Evolutionary conservation across 2,888 invertebrate species (phyloP).

Genomic region (Ophioninae sp.): DNA sequence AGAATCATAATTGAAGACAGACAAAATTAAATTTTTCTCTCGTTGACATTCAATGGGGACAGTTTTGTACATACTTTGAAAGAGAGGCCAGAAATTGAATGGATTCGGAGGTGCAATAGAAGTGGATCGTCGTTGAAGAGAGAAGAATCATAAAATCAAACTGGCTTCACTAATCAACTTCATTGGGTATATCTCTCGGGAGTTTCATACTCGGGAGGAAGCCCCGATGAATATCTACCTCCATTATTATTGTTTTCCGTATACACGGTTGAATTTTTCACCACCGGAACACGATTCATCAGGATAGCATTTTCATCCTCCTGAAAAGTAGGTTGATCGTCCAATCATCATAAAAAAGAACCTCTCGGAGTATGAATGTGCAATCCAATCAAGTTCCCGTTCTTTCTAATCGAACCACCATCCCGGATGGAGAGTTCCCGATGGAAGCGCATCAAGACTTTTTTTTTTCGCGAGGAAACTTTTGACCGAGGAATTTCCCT

Average conservation of each 20-base stretch:
- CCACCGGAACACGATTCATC: slow-evolving; percentile 1
- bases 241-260: slow-evolving; percentile 4
- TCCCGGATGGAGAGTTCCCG: slow-evolving; percentile 9
- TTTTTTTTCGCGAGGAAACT: slow-evolving; percentile 32
- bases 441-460: slow-evolving; percentile 12
- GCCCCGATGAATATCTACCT: not conserved
- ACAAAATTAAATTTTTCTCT: slow-evolving; percentile 43
- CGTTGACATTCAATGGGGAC: slow-evolving; percentile 15
- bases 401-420: slow-evolving; percentile 40
- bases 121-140: not conserved
- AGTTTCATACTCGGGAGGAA: not conserved
- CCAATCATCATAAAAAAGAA: slow-evolving; percentile 30
- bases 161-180: slow-evolving; percentile 8
- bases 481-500: slow-evolving; percentile 29
- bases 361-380: slow-evolving; percentile 5
- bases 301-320: slow-evolving; percentile 12
- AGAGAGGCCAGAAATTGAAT: slow-evolving; percentile 25
- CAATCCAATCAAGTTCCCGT: slow-evolving; percentile 39
- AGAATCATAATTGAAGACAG: slow-evolving; percentile 15
- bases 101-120: slow-evolving; percentile 24
- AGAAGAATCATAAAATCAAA: slow-evolving; percentile 14
- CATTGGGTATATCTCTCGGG: not conserved
- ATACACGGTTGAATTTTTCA: not conserved
- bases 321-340: slow-evolving; percentile 24
- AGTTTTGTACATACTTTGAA: not conserved